Base-by-base conservation (phyloP, 2,888 invertebrate species). In the Agrochola circellaris region DNA sequence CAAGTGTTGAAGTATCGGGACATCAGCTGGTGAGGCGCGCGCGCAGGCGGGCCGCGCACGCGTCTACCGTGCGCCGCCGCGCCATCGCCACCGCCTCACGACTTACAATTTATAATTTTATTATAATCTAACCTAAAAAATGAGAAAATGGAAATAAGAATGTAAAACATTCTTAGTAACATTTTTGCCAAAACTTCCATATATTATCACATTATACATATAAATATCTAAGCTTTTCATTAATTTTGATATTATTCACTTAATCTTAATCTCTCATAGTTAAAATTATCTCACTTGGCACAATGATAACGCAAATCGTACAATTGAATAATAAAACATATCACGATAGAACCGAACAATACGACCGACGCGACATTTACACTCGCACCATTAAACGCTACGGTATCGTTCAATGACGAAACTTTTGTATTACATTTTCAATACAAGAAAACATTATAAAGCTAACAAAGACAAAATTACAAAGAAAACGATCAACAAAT, bases 241-340 rank as follows among this genome's bases (percentile, higher is more conserved):
- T 93, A 96, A 96, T 95, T 96, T 96, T 96, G 96, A 96, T 95
- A 96, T 95, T 92, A 93, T 95, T 94, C 96, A 96, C 95, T 96
- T 96, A 96, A 96, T 94, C 96, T 96, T 96, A 96, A 95, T 93
- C 92, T 95, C 94, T 94, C 95, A 94, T 94, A 94, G 89, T 94
- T 93, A 74, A 95, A 95, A 92, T 95, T 94, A 96, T 95, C 95
- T 96, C 96, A 95, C 96, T 96, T 96, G 96, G 96, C 96, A 96
- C 96, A 96, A 95, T 94, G 93, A 93, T 93, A 95, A 96, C 95
- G 94, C 94, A 95, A 95, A 94, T 94, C 93, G 94, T 94, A 94
- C 94, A 94, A 93, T 93, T 92, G 92, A 93, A 94, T 93, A 93
- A 92, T 93, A 93, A 94, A 94, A 93, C 92, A 91, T 91, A 92